Conservation (phyloP, 2,797 vertebrate species). For the Ataeniobius toweri region DNA sequence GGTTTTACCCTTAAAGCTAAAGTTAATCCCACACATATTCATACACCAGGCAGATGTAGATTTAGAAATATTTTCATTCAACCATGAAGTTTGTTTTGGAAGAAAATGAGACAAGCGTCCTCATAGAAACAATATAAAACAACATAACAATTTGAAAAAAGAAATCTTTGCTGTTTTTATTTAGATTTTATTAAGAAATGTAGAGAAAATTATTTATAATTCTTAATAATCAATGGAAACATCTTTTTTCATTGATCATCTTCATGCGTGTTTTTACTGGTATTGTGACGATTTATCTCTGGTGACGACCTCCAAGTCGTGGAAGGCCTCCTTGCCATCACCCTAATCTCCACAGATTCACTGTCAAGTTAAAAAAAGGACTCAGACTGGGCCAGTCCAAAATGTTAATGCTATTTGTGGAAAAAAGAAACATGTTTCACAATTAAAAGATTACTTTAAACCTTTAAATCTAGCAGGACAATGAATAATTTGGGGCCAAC, state of each 20-base stretch:
- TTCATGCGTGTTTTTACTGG: not conserved
- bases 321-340: not conserved
- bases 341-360: not conserved
- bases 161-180: too few relatives aligned
- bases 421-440: not conserved
- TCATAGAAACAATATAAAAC: not conserved
- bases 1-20: not conserved
- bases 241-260: not conserved
- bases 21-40: not conserved
- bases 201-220: too few relatives aligned
- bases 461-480: not conserved
- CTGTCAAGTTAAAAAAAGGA: not conserved
- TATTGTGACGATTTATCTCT: not conserved
- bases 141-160: too few relatives aligned
- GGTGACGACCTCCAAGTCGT: not conserved
- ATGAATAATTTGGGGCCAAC: not conserved
- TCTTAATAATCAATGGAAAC: not conserved
- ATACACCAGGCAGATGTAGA: not conserved
- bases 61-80: not conserved
- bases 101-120: not conserved
- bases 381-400: not conserved
- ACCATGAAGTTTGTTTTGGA: not conserved
- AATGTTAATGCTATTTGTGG: not conserved
- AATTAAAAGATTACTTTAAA: not conserved
- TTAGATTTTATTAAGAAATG: too few relatives aligned